Conservation (phyloP, 2,888 invertebrate genomes). For the Hofmannophila pseudospretella region DNA sequence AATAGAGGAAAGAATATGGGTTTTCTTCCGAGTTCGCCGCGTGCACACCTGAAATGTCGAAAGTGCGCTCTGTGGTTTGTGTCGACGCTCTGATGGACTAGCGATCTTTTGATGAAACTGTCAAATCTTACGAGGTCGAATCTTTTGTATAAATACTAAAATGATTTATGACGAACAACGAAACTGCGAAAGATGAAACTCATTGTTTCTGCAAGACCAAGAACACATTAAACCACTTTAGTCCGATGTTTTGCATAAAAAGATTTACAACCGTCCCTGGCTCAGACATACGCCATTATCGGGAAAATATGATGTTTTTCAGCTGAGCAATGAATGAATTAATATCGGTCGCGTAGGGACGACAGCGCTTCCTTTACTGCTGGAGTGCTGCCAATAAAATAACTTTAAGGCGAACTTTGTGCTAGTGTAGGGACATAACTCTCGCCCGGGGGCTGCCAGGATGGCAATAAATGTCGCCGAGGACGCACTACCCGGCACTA, state of each 20-base stretch:
- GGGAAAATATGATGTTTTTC: constrained; percentile 65
- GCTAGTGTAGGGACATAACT: constrained; percentile 53
- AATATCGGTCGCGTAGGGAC: constrained; percentile 37
- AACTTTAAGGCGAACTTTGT: constrained; percentile 57
- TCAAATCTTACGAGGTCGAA: no score
- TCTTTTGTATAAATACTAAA: no score
- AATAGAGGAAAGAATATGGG: no score
- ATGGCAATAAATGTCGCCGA: constrained; percentile 61
- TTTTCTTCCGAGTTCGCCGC: no score
- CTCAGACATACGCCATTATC: constrained; percentile 50
- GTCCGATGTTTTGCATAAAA: constrained; percentile 23
- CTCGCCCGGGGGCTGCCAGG: constrained; percentile 32
- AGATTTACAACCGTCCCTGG: constrained; percentile 33
- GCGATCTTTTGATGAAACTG: no score
- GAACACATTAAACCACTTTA: constrained; percentile 13
- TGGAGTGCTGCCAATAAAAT: constrained; percentile 68
- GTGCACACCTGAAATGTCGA: no score
- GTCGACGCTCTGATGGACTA: no score
- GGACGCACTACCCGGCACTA: constrained; percentile 55
- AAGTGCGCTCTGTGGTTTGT: no score
- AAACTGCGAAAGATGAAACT: no score
- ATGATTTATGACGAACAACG: no score
- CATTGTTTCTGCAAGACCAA: no score
- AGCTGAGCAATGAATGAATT: constrained; percentile 63
- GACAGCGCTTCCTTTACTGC: constrained; percentile 41